A percentile compares a stretch with the other conserved stretches of the same genome.
Conservation (phyloP, 2,888 invertebrate species). For the Digitonthophagus gazella region DNA sequence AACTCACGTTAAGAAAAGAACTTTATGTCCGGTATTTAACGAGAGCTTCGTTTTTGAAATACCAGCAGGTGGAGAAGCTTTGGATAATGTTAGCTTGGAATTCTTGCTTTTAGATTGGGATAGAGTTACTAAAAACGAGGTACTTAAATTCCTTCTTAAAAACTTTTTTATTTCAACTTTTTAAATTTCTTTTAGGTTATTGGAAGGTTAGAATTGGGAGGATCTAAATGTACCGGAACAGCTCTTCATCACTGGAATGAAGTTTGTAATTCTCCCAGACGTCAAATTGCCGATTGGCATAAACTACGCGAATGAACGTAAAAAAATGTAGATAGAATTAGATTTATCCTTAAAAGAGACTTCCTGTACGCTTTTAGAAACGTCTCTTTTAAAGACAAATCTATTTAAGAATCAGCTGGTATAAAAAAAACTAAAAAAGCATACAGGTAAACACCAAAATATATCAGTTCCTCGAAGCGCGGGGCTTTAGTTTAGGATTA, state of each 20-base stretch:
- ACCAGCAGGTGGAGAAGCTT: constrained; percentile 68
- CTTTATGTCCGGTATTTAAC: constrained; percentile 97
- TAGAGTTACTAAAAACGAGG: constrained; percentile 97
- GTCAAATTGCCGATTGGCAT: constrained; percentile 99
- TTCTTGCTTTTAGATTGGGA: constrained; percentile 95
- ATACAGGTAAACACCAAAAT: neutral
- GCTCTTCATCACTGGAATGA: constrained; percentile 96
- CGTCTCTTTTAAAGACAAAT: neutral
- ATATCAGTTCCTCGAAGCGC: neutral
- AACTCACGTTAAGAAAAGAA: constrained; percentile 97
- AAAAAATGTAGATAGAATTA: neutral
- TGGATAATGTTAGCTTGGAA: constrained; percentile 82
- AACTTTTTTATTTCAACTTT: neutral
- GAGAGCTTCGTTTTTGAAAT: constrained; percentile 98
- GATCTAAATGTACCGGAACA: constrained; percentile 73
- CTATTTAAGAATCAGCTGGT: neutral
- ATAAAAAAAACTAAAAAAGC: too few relatives aligned
- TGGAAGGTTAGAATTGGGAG: constrained; percentile 91
- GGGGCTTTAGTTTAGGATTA: neutral
- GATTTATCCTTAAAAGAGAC: constrained; percentile 2
- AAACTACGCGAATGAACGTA: constrained; percentile 79
- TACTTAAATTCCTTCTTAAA: constrained; percentile 40
- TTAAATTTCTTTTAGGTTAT: constrained; percentile 67
- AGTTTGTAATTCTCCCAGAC: constrained; percentile 92
- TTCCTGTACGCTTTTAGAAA: neutral